These are phyloP conservation scores for Drosophila maculinotata DNA, from an alignment of 2,888 invertebrate species.

Conservation along the genomic window DNA sequence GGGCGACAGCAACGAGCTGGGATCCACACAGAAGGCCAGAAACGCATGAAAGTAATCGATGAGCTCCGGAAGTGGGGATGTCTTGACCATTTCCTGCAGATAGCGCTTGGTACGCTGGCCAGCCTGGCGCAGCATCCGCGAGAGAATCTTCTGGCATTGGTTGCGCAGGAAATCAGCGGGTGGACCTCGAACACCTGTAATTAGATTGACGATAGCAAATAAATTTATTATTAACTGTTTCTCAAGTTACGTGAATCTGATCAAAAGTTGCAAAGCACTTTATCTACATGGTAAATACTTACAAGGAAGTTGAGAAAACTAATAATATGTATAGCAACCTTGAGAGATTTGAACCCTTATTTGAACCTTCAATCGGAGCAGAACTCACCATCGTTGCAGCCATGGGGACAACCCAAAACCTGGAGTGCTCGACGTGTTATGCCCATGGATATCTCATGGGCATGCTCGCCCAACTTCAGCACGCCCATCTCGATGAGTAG, in stretches of 20 bases:
- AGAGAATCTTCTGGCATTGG: slow-evolving; percentile 92
- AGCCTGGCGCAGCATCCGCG: slow-evolving; percentile 90
- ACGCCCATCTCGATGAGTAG: slow-evolving; percentile 96
- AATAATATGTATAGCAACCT: too few species aligned
- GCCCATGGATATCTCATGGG: slow-evolving; percentile 85
- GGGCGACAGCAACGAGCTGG: slow-evolving; percentile 93
- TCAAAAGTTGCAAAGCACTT: background rate
- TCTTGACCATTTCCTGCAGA: slow-evolving; percentile 91
- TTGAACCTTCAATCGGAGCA: background rate
- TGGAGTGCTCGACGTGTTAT: slow-evolving; percentile 87
- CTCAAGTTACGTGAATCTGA: too few species aligned
- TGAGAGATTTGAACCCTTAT: background rate
- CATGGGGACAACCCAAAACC: slow-evolving; percentile 97
- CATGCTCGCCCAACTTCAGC: slow-evolving; percentile 86
- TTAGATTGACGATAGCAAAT: background rate
- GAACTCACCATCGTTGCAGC: slow-evolving; percentile 91
- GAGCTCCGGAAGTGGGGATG: slow-evolving; percentile 91
- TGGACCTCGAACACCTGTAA: slow-evolving; percentile 89
- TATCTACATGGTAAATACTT: too few species aligned
- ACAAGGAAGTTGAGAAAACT: background rate
- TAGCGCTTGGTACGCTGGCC: slow-evolving; percentile 86
- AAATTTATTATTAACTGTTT: too few species aligned
- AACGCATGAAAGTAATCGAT: slow-evolving; percentile 98
- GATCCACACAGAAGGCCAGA: slow-evolving; percentile 97
- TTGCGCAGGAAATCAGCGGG: slow-evolving; percentile 96